Evolutionary conservation across 2,113 vertebrate species (phyloP).

Genomic region (Notothenia rossii): DNA sequence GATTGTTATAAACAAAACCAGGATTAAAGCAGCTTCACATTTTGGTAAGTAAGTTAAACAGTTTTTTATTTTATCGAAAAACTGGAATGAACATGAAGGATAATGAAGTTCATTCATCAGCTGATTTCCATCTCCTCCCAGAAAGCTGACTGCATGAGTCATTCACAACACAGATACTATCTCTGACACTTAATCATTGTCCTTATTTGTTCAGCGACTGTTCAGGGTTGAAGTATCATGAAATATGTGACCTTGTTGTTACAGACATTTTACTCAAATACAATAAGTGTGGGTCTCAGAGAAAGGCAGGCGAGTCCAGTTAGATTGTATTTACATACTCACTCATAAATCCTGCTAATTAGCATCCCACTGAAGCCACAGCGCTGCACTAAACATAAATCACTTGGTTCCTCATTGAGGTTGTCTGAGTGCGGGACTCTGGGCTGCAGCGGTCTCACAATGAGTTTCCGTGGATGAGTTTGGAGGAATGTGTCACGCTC

Average conservation of each 20-base stretch:
- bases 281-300: neutral
- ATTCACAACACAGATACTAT: slow-evolving; percentile 18
- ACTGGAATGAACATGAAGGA: neutral
- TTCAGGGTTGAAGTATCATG: rapidly evolving
- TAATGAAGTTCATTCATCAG: neutral
- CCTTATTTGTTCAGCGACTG: neutral
- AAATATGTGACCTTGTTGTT: neutral
- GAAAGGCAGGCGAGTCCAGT: neutral
- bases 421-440: neutral
- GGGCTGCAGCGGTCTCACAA: neutral
- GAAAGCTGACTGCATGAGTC: slow-evolving; percentile 18
- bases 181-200: neutral
- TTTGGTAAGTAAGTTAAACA: neutral
- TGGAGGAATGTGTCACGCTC: slow-evolving; percentile 16
- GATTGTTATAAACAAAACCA: no score
- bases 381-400: slow-evolving; percentile 23
- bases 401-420: neutral
- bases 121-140: neutral
- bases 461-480: slow-evolving; percentile 11
- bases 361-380: slow-evolving; percentile 1
- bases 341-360: slow-evolving; percentile 6
- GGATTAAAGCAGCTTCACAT: neutral
- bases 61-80: no score
- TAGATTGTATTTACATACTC: neutral
- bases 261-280: neutral